Percentiles rank a stretch among this genome's conserved stretches.
Evolutionary conservation across 2,797 vertebrate genomes (phyloP).

Genomic region (Amniataba percoides): DNA sequence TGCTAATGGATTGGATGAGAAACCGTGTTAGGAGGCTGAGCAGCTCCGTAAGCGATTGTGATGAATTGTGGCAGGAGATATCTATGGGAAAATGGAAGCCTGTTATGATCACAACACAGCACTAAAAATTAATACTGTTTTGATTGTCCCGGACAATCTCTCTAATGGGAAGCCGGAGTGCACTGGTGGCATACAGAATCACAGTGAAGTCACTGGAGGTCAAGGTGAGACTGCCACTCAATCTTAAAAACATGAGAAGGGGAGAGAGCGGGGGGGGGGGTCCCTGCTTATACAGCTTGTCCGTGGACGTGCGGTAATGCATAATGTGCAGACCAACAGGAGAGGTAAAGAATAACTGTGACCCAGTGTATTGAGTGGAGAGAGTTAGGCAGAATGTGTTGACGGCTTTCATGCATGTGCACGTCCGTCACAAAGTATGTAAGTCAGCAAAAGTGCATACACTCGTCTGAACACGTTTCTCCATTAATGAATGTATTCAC

Average conservation of each 20-base stretch:
- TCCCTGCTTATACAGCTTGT: constrained; percentile 72
- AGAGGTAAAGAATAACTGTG: constrained; percentile 46
- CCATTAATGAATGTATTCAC: constrained; percentile 71
- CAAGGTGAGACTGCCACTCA: constrained; percentile 76
- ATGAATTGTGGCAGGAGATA: constrained; percentile 47
- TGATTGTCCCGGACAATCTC: constrained; percentile 43
- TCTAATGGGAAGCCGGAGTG: constrained; percentile 40
- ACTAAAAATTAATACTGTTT: constrained; percentile 44
- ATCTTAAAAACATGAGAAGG: constrained; percentile 78
- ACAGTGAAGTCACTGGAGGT: constrained; percentile 60
- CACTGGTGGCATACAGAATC: constrained; percentile 42
- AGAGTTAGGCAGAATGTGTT: constrained; percentile 6
- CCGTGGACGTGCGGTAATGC: constrained; percentile 30
- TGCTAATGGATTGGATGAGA: constrained; percentile 29
- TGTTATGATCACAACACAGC: constrained; percentile 23
- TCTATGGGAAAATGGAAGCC: constrained; percentile 38
- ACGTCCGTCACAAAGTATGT: constrained; percentile 9
- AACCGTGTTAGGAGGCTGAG: constrained; percentile 15
- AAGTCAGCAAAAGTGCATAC: constrained; percentile 60
- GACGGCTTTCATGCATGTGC: constrained; percentile 6
- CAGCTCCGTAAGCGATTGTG: constrained; percentile 22
- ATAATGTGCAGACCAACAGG: constrained; percentile 54
- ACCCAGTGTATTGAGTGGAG: constrained; percentile 49
- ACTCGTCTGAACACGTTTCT: constrained; percentile 47
- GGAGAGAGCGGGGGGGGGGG: too few relatives aligned